phyloP scores from a whole-genome alignment of 2,888 invertebrate species.

The Ctenicera cuprea region DNA sequence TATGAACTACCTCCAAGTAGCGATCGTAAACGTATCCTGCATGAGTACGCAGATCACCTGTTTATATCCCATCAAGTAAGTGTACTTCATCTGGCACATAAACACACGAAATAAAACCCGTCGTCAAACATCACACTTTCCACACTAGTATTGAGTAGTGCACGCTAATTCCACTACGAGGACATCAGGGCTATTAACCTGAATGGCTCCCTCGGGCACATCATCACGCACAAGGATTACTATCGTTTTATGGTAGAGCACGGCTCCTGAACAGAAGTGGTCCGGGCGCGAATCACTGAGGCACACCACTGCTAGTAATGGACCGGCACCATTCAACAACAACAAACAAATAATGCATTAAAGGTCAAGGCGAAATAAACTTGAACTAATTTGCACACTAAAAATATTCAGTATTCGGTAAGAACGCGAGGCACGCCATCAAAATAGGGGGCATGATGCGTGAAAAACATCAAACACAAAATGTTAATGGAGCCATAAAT shows the following conservation, averaged over 20 bases:
- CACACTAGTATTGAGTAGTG: constrained; percentile 13
- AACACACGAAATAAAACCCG: constrained; percentile 28
- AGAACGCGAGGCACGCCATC: constrained; percentile 43
- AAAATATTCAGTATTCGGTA: constrained; percentile 46
- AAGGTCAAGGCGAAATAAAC: constrained; percentile 51
- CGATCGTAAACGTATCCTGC: constrained; percentile 40
- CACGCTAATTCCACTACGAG: constrained; percentile 19
- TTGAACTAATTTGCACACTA: constrained; percentile 50
- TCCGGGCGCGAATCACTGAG: constrained; percentile 9
- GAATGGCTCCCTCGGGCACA: constrained; percentile 24
- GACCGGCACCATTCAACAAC: neutral
- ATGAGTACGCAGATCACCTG: constrained; percentile 48
- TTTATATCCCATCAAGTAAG: constrained; percentile 48
- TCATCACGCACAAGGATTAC: constrained; percentile 19
- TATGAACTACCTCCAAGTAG: constrained; percentile 46
- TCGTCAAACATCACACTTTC: constrained; percentile 36
- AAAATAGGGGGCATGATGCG: constrained; percentile 42
- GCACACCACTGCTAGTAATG: constrained; percentile 4
- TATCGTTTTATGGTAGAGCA: constrained; percentile 14
- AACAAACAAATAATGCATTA: constrained; percentile 33
- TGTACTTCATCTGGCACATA: constrained; percentile 39
- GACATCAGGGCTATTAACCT: neutral
- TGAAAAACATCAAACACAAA: constrained; percentile 43
- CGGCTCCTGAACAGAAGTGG: neutral
- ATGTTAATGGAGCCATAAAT: constrained; percentile 50